Percentiles rank a stretch among this genome's conserved stretches.
These are phyloP conservation scores for Pterobdella sp. DNA, from an alignment of 2,888 invertebrate species.

Conservation along the genomic window DNA sequence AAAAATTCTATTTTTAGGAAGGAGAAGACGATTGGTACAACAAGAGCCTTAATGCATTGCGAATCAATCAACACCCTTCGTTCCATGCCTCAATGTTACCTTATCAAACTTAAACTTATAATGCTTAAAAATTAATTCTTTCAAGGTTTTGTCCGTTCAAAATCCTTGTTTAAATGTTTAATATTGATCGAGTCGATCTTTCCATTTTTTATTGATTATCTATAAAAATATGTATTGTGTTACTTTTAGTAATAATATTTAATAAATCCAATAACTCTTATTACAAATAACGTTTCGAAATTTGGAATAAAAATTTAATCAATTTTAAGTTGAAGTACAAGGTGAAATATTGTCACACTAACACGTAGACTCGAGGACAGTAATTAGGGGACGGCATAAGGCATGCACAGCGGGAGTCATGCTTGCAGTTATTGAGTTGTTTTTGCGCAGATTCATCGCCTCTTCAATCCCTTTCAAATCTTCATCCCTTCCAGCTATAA, in stretches of 20 bases:
- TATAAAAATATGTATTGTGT: no score
- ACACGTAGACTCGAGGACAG: background rate
- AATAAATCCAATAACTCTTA: no score
- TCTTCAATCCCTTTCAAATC: conserved; percentile 9
- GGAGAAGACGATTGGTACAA: conserved; percentile 88
- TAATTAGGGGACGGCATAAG: conserved; percentile 18
- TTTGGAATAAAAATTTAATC: background rate
- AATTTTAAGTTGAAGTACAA: background rate
- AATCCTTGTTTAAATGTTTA: no score
- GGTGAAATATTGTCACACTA: background rate
- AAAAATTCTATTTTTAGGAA: conserved; percentile 30
- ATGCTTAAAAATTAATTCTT: no score
- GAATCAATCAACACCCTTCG: conserved; percentile 87
- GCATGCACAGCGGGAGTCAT: conserved; percentile 4
- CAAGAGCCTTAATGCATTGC: conserved; percentile 86
- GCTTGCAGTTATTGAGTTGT: conserved; percentile 20
- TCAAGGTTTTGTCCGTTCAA: no score
- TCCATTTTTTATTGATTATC: no score
- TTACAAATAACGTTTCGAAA: background rate
- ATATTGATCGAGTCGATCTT: no score
- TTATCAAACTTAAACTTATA: conserved; percentile 63
- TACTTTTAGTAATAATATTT: no score
- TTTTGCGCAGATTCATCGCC: background rate
- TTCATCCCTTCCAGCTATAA: conserved; percentile 7
- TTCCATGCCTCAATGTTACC: conserved; percentile 91